These are phyloP conservation scores for Cyclura pinguis DNA, from an alignment of 2,797 vertebrate species.

Conservation along the genomic window DNA sequence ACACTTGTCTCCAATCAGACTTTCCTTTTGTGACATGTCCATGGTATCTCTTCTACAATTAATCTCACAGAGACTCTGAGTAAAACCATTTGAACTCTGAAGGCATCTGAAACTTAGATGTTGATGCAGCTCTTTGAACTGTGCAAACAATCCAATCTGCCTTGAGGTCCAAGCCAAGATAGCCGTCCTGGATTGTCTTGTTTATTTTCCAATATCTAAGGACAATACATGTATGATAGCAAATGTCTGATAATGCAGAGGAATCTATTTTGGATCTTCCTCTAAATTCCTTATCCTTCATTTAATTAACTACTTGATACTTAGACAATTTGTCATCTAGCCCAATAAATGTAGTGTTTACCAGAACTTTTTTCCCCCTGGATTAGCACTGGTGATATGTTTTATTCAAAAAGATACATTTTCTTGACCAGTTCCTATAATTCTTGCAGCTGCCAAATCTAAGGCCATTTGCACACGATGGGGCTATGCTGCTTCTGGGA, in stretches of 20 bases:
- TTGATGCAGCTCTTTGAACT: neutral
- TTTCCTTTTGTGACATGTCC: neutral
- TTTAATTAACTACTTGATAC: neutral
- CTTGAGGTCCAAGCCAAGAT: neutral
- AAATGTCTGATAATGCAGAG: neutral
- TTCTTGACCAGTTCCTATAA: neutral
- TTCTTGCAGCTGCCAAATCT: neutral
- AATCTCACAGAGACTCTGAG: neutral
- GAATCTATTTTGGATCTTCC: neutral
- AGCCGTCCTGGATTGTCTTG: neutral
- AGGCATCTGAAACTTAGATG: neutral
- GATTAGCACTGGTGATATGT: neutral
- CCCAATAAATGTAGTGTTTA: neutral
- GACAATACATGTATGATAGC: neutral
- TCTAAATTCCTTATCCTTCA: neutral
- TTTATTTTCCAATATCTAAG: neutral
- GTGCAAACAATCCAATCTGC: neutral
- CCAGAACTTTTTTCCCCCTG: neutral
- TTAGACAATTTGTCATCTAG: neutral
- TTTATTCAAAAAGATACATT: neutral
- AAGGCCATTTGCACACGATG: too few relatives aligned
- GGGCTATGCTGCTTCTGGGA: too few relatives aligned
- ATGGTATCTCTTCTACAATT: conserved; percentile 31
- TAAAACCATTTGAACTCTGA: conserved; percentile 31
- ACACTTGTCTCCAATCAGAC: conserved; percentile 56